Conservation (phyloP, 2,797 vertebrate genomes). For the Labroides dimidiatus region DNA sequence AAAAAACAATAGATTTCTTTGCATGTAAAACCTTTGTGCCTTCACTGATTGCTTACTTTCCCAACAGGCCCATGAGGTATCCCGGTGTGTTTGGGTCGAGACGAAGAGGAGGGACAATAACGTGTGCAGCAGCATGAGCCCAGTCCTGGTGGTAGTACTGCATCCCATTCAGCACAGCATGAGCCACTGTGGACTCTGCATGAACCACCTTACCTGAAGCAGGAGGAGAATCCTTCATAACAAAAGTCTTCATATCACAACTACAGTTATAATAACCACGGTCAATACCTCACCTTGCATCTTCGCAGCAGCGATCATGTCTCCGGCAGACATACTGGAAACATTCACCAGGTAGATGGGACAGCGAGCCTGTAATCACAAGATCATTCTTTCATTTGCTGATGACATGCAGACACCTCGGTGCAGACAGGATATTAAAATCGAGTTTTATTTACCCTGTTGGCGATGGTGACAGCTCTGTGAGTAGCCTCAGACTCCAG, state of each 20-base stretch:
- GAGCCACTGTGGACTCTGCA: constrained; percentile 93
- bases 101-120: constrained; percentile 92
- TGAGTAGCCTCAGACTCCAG: constrained; percentile 94
- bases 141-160: constrained; percentile 99
- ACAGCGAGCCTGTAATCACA: constrained; percentile 79
- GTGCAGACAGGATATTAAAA: constrained; percentile 15
- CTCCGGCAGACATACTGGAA: constrained; percentile 92
- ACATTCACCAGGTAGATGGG: constrained; percentile 93
- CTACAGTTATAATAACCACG: background rate
- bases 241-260: background rate
- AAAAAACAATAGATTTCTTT: background rate
- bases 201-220: constrained; percentile 92
- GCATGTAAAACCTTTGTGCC: background rate
- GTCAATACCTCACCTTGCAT: constrained; percentile 85
- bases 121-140: constrained; percentile 93
- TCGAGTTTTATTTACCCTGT: constrained; percentile 80
- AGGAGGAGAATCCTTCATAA: background rate
- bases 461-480: constrained; percentile 91
- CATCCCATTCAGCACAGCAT: constrained; percentile 92
- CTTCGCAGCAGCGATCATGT: constrained; percentile 90
- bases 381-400: background rate
- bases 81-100: constrained; percentile 95
- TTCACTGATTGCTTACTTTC: constrained; percentile 85
- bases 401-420: background rate
- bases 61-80: constrained; percentile 97